A percentile compares a stretch with the other conserved stretches of the same genome.
These are phyloP conservation scores for Ferrisia virgata DNA, from an alignment of 2,888 invertebrate species.

Conservation along the genomic window DNA sequence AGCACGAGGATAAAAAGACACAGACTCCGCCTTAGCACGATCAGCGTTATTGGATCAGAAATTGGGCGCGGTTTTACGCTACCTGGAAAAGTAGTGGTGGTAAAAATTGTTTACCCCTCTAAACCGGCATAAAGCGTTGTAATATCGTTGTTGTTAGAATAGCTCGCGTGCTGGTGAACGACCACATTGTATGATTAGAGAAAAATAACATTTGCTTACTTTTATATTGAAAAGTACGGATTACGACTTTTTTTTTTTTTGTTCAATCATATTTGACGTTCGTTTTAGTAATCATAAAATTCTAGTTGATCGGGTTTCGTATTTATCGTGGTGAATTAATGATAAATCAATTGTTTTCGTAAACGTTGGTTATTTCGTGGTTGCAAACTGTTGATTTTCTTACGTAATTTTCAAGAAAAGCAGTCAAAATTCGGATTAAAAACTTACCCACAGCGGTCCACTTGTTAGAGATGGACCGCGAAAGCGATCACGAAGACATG, in stretches of 20 bases:
- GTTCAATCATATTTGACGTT: neutral
- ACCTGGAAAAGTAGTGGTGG: constrained; percentile 24
- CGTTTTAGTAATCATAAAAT: neutral
- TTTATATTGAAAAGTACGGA: neutral
- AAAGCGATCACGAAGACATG: constrained; percentile 39
- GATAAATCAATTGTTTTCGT: neutral
- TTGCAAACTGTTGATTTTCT: neutral
- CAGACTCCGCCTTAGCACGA: neutral
- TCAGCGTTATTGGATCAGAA: constrained; percentile 32
- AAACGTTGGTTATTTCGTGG: neutral
- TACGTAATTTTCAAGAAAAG: neutral
- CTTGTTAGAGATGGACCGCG: constrained; percentile 44
- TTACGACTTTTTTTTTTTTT: constrained; percentile 6
- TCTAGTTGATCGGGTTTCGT: neutral
- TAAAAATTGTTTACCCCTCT: neutral
- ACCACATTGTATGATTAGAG: neutral
- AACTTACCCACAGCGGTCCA: constrained; percentile 42
- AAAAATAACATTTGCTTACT: neutral
- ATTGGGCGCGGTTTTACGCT: constrained; percentile 38
- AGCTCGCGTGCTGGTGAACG: constrained; percentile 21
- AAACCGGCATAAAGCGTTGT: constrained; percentile 18
- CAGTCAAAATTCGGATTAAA: constrained; percentile 46
- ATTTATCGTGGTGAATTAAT: neutral
- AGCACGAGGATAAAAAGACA: constrained; percentile 10
- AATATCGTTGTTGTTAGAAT: neutral